Base-by-base conservation (phyloP, 2,113 vertebrate species). In the Corythaixoides concolor region DNA sequence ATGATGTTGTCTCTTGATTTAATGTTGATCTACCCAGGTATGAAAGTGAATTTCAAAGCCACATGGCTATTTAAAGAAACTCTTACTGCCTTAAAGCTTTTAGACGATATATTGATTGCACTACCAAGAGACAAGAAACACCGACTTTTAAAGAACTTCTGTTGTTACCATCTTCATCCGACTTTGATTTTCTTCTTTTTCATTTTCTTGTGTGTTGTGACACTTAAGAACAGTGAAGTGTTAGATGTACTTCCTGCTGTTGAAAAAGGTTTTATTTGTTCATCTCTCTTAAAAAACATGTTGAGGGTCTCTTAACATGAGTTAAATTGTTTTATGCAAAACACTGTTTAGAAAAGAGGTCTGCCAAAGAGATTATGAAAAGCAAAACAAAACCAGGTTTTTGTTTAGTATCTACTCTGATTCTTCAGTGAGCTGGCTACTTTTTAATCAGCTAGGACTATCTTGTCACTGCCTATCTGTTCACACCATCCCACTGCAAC, bases 41-140 rank as follows among this genome's bases (percentile, higher is more conserved):
- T 28, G 68, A 93, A 90, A 93, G 22, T 15, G 69, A 78, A 88
- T 89, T 91, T 92, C 76, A 93, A 94, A 96, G 66, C 56, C 55
- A 70, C 68, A 52, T 23, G 32, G 55, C 86, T 89, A 79, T 91
- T 93, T 93, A 87, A 93, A 75, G 73, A 87, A 96, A 93, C 28
- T 68, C 63, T 43, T 63, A 39, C 15, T 45, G 24, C 18, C 49
- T 94, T 92, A 81, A 86, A 81, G 76, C 45, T 92, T 93, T 82
- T 63, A 66, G 32, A 66, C 69, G 87, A 62, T 69, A 73, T 85
- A 94, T 87, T 82, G 86, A 93, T 82, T 92, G 74, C 37, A 78
- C 72, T 70, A 50, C 35, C 60, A 68, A 82, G 56, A 91, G 52
- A 92, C 39, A 66, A 95, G 58, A 89, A 85, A 53, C 27, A 79